A percentile compares a stretch with the other conserved stretches of the same genome.
These are phyloP conservation scores for Coptodon bakossiorum DNA, from an alignment of 2,113 vertebrate genomes.

Conservation along the genomic window DNA sequence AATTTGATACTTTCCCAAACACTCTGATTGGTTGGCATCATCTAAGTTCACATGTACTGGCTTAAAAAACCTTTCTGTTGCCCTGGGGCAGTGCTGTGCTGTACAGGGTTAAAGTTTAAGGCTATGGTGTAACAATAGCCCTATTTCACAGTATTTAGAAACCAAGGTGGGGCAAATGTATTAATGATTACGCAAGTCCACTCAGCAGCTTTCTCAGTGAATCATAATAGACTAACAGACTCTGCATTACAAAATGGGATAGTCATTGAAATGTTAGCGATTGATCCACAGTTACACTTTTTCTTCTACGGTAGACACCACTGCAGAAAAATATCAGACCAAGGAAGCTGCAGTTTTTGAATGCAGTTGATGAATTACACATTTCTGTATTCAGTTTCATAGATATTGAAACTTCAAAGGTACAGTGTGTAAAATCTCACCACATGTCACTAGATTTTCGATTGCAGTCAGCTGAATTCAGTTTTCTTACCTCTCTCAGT, in stretches of 20 bases:
- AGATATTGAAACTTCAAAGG: background rate
- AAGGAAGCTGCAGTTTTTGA: background rate
- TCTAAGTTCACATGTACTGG: background rate
- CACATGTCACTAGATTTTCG: background rate
- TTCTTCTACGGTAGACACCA: no score
- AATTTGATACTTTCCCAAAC: background rate
- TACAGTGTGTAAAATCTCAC: background rate
- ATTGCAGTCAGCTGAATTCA: background rate
- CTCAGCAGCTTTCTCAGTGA: background rate
- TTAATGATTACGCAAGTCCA: background rate
- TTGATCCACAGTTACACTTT: background rate
- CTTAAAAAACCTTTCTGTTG: background rate
- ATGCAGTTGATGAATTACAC: background rate
- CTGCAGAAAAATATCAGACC: background rate
- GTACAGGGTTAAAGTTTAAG: background rate
- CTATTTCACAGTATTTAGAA: background rate
- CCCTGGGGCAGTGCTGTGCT: background rate
- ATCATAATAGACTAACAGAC: background rate
- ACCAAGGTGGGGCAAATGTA: background rate
- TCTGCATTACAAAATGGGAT: background rate
- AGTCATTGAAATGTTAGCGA: background rate
- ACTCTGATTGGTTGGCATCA: background rate
- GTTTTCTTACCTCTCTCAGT: background rate
- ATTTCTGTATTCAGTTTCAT: background rate
- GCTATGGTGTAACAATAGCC: background rate